phyloP scores from a whole-genome alignment of 2,888 invertebrate species.

The Ellobium chinense region DNA sequence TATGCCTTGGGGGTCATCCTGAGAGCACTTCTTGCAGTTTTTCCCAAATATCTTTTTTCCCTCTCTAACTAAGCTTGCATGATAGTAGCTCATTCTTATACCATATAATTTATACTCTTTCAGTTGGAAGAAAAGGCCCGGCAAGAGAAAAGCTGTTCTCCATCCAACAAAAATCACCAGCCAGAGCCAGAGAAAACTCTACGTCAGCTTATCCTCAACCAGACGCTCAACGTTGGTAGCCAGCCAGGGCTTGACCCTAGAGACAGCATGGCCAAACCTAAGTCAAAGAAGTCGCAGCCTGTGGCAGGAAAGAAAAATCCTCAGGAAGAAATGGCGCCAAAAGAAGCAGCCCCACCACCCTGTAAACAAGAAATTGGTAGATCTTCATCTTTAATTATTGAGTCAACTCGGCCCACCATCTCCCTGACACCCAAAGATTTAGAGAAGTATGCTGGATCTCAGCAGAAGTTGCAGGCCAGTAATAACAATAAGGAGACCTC shows the following conservation, averaged over 20 bases:
- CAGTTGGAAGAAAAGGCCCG: slow-evolving; percentile 45
- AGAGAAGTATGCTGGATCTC: slow-evolving; percentile 24
- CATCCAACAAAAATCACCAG: slow-evolving; percentile 4
- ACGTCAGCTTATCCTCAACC: slow-evolving; percentile 28
- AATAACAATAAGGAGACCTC: slow-evolving; percentile 27
- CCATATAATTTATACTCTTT: no score
- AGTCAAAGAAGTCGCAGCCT: slow-evolving; percentile 15
- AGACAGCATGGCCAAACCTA: slow-evolving; percentile 18
- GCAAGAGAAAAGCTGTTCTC: slow-evolving; percentile 16
- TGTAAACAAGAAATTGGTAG: slow-evolving; percentile 26
- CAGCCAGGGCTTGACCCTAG: slow-evolving; percentile 7
- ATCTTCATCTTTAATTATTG: slow-evolving; percentile 38
- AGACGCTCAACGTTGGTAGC: background rate
- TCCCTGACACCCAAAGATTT: slow-evolving; percentile 16
- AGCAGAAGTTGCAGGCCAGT: slow-evolving; percentile 6
- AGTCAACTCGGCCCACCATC: slow-evolving; percentile 40
- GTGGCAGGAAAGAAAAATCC: slow-evolving; percentile 8
- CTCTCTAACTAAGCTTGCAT: no score
- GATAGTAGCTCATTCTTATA: no score
- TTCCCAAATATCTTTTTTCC: no score
- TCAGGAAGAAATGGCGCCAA: background rate
- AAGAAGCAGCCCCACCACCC: background rate
- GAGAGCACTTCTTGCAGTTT: no score
- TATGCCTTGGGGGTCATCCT: no score
- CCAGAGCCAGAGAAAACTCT: slow-evolving; percentile 30